Evolutionary conservation across 2,888 invertebrate genomes (phyloP), one percentile per base, ranked within the genome.

Genomic region (Drosophila maculinotata): DNA sequence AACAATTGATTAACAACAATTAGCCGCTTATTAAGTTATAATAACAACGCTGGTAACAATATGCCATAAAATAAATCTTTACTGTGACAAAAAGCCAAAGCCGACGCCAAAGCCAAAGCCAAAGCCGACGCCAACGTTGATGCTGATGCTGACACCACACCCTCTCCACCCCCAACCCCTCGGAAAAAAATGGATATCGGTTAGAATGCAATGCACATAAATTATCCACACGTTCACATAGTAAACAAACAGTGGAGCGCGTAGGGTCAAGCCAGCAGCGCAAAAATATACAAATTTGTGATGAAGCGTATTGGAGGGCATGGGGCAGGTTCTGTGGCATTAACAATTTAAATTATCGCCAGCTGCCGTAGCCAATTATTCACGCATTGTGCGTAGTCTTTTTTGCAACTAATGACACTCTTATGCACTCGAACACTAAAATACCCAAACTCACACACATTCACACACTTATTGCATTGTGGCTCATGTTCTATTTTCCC

Each of bases 1-100:
- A 83, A 89, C 89, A 90, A 89, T 89, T 89, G 90, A 90, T 89
- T 90, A 89, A 89, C 89, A 89, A 79, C 90, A 89, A 89, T 89
- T 89, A 89, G 88, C 89, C 85, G 86, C 79, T 86, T 89, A 83
- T 82, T 88, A 83, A 88, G 84, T 76, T 73, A 80, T 80, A 90
- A 76, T 72, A 85, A 87, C 80, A 88, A 60, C 53, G 63, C 58
- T 58, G 41, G 26, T 51, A 80, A 79, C 78, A 85, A 67, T 51
- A 47, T 57, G 57, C 59, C 60, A 72, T 60, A 42, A 68, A 68
- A 72, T 72, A 75, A 72, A 75, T 73, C 76, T 70, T 67, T 42
- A 33, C 57, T 62, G 49, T 60, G 49, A 76, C 58, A 76, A 62
- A 69, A 69, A 73, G 54, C 36, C 48, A 65, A 66, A 60, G 54